Conservation (phyloP, 2,113 vertebrate genomes). For the Nothobranchius furzeri region DNA sequence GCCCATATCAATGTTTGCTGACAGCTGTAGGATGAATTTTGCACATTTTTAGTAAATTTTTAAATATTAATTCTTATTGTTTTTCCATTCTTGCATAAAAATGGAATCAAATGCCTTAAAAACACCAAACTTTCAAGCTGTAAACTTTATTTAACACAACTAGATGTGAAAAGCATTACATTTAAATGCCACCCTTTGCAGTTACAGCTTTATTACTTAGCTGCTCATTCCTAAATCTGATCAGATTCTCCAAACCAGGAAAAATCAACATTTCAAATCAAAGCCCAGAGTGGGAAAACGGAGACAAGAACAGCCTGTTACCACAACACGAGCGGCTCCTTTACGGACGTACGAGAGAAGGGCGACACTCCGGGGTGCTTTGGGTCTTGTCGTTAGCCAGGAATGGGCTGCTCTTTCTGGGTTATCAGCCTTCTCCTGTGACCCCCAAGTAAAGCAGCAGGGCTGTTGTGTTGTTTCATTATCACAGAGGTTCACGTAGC, state of each 20-base stretch:
- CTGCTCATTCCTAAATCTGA: too few relatives aligned
- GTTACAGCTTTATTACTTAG: too few relatives aligned
- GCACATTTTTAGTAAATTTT: too few relatives aligned
- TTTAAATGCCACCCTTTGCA: too few relatives aligned
- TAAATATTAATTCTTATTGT: too few relatives aligned
- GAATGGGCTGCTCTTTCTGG: slow-evolving; percentile 63
- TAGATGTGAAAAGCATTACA: too few relatives aligned
- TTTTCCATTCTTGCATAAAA: background rate
- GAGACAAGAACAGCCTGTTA: slow-evolving; percentile 35
- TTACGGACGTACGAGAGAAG: slow-evolving; percentile 41
- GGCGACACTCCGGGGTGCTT: slow-evolving; percentile 61
- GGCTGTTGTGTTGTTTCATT: slow-evolving; percentile 90
- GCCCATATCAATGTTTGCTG: too few relatives aligned
- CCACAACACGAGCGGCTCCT: slow-evolving; percentile 47
- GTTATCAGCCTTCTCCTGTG: slow-evolving; percentile 70
- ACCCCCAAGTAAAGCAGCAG: slow-evolving; percentile 70
- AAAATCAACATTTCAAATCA: slow-evolving; percentile 54
- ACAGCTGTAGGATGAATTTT: too few relatives aligned
- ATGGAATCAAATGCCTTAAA: too few relatives aligned
- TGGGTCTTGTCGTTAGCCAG: slow-evolving; percentile 72
- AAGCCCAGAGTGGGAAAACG: slow-evolving; percentile 47
- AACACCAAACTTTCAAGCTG: too few relatives aligned
- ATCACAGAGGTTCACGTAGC: slow-evolving; percentile 95
- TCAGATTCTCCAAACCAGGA: slow-evolving; percentile 12
- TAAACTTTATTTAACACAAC: too few relatives aligned